Percentiles rank a stretch among this genome's conserved stretches.
Evolutionary conservation across 2,797 vertebrate genomes (phyloP).

Genomic region (Enteromius anoplus): DNA sequence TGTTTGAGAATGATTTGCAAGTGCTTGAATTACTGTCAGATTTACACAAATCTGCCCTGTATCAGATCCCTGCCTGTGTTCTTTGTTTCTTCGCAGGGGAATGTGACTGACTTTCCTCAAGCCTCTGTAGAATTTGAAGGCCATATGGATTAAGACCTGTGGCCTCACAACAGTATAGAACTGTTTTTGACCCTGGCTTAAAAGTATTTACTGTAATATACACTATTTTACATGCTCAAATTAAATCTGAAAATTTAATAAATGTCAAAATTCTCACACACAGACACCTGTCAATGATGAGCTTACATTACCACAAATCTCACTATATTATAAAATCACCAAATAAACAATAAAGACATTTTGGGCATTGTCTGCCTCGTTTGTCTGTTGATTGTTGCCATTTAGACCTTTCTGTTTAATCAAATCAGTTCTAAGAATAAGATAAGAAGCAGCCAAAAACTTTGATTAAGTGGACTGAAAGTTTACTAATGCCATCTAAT

Average conservation of each 20-base stretch:
- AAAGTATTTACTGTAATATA: background rate
- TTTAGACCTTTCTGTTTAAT: background rate
- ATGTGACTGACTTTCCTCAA: background rate
- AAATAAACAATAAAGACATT: background rate
- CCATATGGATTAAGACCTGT: slow-evolving; percentile 6
- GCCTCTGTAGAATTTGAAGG: slow-evolving; percentile 29
- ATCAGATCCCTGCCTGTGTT: background rate
- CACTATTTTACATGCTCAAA: background rate
- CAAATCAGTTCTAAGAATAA: slow-evolving; percentile 10
- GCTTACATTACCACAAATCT: background rate
- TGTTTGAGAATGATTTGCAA: background rate
- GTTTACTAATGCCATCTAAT: background rate
- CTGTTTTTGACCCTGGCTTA: background rate
- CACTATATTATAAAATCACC: background rate
- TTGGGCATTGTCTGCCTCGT: background rate
- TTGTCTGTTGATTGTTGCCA: background rate
- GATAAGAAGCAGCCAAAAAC: background rate
- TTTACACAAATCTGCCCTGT: background rate
- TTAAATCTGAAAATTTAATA: background rate
- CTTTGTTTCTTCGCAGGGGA: slow-evolving; percentile 16
- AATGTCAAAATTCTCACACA: too few relatives aligned
- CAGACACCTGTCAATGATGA: background rate
- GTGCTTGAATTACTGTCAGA: background rate
- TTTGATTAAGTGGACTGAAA: background rate
- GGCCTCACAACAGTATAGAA: background rate